phyloP scores from a whole-genome alignment of 2,113 vertebrate genomes.

The Engystomops pustulosus region DNA sequence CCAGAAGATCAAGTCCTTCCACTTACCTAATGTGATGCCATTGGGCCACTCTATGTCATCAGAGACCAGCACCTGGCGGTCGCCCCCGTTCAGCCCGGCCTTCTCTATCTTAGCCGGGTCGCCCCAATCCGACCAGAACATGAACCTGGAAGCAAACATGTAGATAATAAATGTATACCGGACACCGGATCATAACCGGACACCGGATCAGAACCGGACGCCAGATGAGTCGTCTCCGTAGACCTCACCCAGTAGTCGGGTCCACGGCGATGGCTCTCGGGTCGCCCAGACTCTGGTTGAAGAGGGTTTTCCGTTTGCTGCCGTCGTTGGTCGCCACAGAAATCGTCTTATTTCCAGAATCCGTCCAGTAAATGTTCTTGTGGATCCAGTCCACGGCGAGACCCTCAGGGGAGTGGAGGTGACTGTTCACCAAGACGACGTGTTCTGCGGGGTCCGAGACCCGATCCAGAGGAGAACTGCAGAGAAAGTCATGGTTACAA shows the following conservation, averaged over 20 bases:
- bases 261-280: conserved; percentile 94
- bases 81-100: conserved; percentile 90
- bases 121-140: conserved; percentile 99
- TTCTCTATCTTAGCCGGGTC: conserved; percentile 94
- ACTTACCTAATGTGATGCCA: conserved; percentile 93
- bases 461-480: conserved; percentile 93
- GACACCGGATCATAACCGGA: too few relatives aligned
- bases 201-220: too few relatives aligned
- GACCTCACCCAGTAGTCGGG: conserved; percentile 87
- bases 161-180: not conserved
- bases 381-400: conserved; percentile 97
- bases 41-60: conserved; percentile 98
- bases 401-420: conserved; percentile 91
- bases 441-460: conserved; percentile 88
- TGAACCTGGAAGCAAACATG: conserved; percentile 78
- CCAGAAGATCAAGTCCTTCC: too few relatives aligned
- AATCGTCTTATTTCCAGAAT: conserved; percentile 95
- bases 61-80: conserved; percentile 87
- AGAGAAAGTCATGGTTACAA: too few relatives aligned
- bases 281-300: conserved; percentile 86
- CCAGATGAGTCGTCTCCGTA: too few relatives aligned
- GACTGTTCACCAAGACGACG: conserved; percentile 85
- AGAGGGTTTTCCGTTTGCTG: conserved; percentile 85
- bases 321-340: conserved; percentile 92
- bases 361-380: conserved; percentile 98